A percentile compares a stretch with the other conserved stretches of the same genome.
Conservation (phyloP, 2,888 invertebrate species). For the Xestia ashworthii region DNA sequence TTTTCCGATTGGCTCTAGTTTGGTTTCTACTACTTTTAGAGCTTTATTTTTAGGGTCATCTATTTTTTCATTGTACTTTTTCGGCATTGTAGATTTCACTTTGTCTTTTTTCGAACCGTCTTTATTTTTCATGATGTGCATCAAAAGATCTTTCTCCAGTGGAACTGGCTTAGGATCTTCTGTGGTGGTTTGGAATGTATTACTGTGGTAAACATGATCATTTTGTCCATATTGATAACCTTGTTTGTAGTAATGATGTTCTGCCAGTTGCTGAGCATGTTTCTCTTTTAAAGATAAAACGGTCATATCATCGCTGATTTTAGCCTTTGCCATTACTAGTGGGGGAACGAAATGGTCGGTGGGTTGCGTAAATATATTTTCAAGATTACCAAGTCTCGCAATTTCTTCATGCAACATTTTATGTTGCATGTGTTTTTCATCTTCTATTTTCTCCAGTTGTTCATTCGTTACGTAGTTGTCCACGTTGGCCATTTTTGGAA, state of each 20-base stretch:
- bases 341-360: conserved; percentile 89
- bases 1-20: conserved; percentile 65
- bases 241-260: conserved; percentile 75
- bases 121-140: conserved; percentile 62
- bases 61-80: conserved; percentile 83
- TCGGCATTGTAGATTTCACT: conserved; percentile 76
- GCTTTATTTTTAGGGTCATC: conserved; percentile 76
- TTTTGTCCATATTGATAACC: conserved; percentile 64
- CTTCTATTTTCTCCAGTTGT: conserved; percentile 80
- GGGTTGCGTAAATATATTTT: conserved; percentile 87
- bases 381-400: conserved; percentile 84
- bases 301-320: conserved; percentile 88
- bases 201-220: conserved; percentile 54
- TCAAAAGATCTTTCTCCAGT: conserved; percentile 64
- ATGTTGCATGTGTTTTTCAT: conserved; percentile 84
- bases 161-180: conserved; percentile 58
- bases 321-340: conserved; percentile 89
- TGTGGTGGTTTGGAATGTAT: conserved; percentile 63
- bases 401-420: conserved; percentile 86
- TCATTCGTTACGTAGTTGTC: conserved; percentile 78
- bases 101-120: conserved; percentile 75
- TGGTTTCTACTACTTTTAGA: conserved; percentile 68
- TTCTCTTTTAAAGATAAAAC: conserved; percentile 88
- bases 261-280: conserved; percentile 85
- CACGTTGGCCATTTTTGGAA: conserved; percentile 76